These are phyloP conservation scores for Malthinus flaveolus DNA, from an alignment of 2,888 invertebrate genomes.

Conservation along the genomic window DNA sequence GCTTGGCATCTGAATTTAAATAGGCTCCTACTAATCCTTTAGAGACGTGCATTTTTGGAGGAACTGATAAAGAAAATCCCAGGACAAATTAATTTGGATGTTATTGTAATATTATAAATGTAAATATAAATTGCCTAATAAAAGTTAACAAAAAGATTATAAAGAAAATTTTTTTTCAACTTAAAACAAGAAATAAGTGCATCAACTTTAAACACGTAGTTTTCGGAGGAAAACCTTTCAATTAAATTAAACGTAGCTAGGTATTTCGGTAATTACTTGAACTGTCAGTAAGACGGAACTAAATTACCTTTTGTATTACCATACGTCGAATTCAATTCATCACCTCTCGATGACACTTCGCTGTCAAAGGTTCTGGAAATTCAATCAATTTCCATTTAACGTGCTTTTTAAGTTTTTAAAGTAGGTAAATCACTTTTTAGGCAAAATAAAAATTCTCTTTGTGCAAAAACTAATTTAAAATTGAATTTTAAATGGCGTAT, in stretches of 20 bases:
- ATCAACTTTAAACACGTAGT: no score
- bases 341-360: neutral
- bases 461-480: neutral
- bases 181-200: no score
- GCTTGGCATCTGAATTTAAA: conserved; percentile 61
- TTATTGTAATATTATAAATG: conserved; percentile 7
- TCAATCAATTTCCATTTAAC: neutral
- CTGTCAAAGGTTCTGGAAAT: neutral
- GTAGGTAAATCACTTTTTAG: neutral
- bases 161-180: no score
- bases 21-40: conserved; percentile 67
- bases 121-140: neutral
- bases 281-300: neutral
- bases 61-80: conserved; percentile 54
- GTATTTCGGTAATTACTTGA: neutral
- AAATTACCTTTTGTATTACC: conserved; percentile 3
- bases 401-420: neutral
- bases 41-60: conserved; percentile 65
- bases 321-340: conserved; percentile 5
- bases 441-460: neutral
- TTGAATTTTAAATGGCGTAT: neutral
- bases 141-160: no score
- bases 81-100: conserved; percentile 3
- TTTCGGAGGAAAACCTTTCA: no score
- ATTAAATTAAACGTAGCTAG: no score